A percentile compares a stretch with the other conserved stretches of the same genome.
Conservation (phyloP, 2,113 vertebrate species). For the Aegotheles bennettii region DNA sequence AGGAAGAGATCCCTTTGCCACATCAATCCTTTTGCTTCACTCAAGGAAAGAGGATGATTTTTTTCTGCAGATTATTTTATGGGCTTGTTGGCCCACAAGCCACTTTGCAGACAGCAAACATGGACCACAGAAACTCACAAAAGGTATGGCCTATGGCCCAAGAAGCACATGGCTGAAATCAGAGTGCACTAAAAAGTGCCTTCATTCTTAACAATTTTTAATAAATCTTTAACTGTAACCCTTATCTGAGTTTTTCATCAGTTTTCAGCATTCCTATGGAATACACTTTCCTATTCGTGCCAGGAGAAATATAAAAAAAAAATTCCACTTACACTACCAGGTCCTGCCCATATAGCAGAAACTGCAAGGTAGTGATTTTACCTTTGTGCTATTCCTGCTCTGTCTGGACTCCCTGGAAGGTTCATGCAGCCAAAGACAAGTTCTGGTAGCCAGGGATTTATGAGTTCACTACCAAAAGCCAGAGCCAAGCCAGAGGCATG, state of each 20-base stretch:
- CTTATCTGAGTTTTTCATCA: conserved; percentile 27
- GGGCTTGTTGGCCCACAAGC: neutral
- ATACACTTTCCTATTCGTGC: neutral
- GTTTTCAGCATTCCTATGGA: neutral
- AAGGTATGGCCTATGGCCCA: neutral
- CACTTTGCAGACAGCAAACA: neutral
- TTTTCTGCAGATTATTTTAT: neutral
- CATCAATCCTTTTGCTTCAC: neutral
- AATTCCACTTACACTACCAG: neutral
- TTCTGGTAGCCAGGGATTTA: conserved; percentile 17
- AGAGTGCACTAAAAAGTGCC: neutral
- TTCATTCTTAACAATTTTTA: neutral
- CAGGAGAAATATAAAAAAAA: conserved; percentile 29
- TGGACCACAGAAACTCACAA: neutral
- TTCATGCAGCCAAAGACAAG: neutral
- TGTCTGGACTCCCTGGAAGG: neutral
- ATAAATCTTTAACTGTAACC: conserved; percentile 19
- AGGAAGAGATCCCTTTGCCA: neutral
- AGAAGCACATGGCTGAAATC: neutral
- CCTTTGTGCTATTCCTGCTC: neutral
- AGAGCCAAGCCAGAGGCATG: neutral
- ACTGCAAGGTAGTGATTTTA: neutral
- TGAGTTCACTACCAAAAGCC: neutral
- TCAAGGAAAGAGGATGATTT: neutral
- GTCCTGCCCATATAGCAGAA: neutral